Conservation (phyloP, 2,797 vertebrate species). For the Manis javanica region DNA sequence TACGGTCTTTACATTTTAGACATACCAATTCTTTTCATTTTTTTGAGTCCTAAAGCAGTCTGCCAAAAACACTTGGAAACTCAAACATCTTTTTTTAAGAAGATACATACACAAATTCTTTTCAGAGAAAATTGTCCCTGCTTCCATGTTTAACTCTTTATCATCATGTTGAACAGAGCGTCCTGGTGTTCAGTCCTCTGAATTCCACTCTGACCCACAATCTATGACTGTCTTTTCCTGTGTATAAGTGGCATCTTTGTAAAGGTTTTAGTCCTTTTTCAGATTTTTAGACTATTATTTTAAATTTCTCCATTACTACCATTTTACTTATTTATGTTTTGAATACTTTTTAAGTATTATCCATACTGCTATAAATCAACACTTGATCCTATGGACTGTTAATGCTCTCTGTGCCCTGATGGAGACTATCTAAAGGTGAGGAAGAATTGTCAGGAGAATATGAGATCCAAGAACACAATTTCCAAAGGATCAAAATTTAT, state of each 20-base stretch:
- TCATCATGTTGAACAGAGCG: neutral
- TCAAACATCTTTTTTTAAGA: neutral
- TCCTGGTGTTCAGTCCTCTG: neutral
- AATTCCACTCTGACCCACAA: neutral
- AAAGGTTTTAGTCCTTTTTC: neutral
- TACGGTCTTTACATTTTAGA: neutral
- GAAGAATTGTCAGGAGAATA: neutral
- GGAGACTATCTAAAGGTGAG: slow-evolving; percentile 2
- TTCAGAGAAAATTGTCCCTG: neutral
- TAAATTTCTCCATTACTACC: neutral
- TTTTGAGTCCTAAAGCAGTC: neutral
- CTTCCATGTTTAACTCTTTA: neutral
- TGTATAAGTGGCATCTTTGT: neutral
- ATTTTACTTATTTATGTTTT: neutral
- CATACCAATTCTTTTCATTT: neutral
- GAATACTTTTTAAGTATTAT: neutral
- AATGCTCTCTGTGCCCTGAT: neutral
- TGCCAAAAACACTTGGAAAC: neutral
- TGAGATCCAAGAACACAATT: neutral
- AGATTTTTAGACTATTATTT: neutral
- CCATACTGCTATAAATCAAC: neutral
- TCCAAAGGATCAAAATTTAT: neutral
- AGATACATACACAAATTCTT: neutral
- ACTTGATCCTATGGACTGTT: neutral
- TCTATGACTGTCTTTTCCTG: neutral